These are phyloP conservation scores for Paramuricea clavata DNA, from an alignment of 92 coral and sea anemone species.

Conservation along the genomic window DNA sequence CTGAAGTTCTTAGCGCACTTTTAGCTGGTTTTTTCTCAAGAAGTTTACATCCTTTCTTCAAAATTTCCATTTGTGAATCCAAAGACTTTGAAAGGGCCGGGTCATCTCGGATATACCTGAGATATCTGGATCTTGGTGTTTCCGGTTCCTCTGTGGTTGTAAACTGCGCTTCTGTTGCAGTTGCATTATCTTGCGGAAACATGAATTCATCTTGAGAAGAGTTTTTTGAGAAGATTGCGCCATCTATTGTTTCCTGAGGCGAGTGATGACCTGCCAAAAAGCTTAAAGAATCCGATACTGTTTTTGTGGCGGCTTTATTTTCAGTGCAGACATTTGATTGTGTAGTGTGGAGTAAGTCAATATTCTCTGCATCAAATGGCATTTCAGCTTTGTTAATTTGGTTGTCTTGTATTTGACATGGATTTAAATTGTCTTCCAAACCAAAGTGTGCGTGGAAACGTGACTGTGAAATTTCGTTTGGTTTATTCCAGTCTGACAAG, in stretches of 20 bases:
- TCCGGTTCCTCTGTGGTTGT: neutral
- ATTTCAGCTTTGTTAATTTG: neutral
- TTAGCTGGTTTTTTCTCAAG: slow-evolving; percentile 23
- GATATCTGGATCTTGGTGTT: neutral
- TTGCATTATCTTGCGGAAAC: slow-evolving; percentile 20
- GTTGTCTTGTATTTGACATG: neutral
- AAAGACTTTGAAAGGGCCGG: slow-evolving; percentile 19
- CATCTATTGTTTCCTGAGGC: neutral
- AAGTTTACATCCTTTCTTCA: slow-evolving; percentile 37
- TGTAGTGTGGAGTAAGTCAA: neutral
- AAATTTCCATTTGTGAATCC: slow-evolving; percentile 16
- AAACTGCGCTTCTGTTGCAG: neutral
- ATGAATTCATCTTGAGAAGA: neutral
- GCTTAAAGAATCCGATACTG: neutral
- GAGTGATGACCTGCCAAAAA: neutral
- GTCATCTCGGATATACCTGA: neutral
- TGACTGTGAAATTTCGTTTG: neutral
- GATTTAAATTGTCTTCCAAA: neutral
- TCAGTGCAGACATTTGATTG: neutral
- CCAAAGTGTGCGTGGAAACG: neutral
- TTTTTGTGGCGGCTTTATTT: neutral
- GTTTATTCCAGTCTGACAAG: neutral
- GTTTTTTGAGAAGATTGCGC: neutral
- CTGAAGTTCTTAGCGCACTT: slow-evolving; percentile 29
- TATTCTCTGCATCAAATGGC: neutral